Evolutionary conservation across 2,888 invertebrate genomes (phyloP).

Genomic region (Drosophila multiciliata): DNA sequence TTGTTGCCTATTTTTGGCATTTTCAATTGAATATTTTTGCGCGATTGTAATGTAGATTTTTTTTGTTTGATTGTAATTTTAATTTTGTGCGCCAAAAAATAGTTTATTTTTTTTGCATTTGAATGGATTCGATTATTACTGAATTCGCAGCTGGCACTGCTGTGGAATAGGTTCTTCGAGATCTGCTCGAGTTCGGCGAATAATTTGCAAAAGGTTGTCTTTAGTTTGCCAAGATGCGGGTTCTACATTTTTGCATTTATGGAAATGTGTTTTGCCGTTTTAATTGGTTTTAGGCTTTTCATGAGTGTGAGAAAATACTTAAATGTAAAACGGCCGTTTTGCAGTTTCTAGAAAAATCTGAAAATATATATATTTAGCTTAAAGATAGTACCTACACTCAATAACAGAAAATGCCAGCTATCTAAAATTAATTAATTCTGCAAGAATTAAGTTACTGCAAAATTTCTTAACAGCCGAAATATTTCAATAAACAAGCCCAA

Average conservation of each 20-base stretch:
- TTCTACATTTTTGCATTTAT: slow-evolving; percentile 36
- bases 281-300: not conserved
- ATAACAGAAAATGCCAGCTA: not conserved
- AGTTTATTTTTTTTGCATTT: slow-evolving; percentile 73
- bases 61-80: slow-evolving; percentile 68
- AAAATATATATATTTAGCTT: not conserved
- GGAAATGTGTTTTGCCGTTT: slow-evolving; percentile 23
- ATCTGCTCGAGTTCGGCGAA: slow-evolving; percentile 20
- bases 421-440: not conserved
- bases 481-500: not conserved
- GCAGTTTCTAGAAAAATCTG: not conserved
- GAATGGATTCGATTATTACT: slow-evolving; percentile 58
- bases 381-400: not conserved
- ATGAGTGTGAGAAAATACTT: slow-evolving; percentile 31
- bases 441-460: not conserved
- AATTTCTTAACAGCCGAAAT: not conserved
- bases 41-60: slow-evolving; percentile 83
- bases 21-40: slow-evolving; percentile 73
- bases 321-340: slow-evolving; percentile 4
- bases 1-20: slow-evolving; percentile 60
- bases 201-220: slow-evolving; percentile 43
- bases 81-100: slow-evolving; percentile 65
- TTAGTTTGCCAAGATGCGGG: slow-evolving; percentile 30
- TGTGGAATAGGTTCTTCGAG: slow-evolving; percentile 20
- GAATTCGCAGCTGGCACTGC: slow-evolving; percentile 63